Evolutionary conservation across 2,113 vertebrate species (phyloP), one percentile per base, ranked within the genome.

Genomic region (Hemibates koningsi): DNA sequence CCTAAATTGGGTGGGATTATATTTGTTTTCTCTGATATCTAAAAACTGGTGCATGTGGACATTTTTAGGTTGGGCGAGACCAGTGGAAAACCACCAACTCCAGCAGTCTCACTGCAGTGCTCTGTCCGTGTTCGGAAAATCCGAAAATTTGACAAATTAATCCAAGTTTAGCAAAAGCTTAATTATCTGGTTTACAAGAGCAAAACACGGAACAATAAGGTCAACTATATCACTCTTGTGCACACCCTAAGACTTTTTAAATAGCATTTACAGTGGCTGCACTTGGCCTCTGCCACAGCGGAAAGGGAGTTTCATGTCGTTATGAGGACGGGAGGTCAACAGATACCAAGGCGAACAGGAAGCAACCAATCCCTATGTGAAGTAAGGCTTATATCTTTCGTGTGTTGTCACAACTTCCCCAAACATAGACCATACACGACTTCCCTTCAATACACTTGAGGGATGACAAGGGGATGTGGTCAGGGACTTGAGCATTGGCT

Each of bases 261-360:
- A 48, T 43, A 4, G 50, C 53, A 38, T n/a, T 78, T 41, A 21
- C 50, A n/a, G 52, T 57, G 73, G 32, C 27, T 80, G 80, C 71
- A 45, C 81, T 78, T 82, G 17, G 38, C 61, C 0, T 80, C 59
- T 48, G 52, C 83, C 83, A 21, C 80, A 81, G 81, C n/a, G 32
- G 85, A 82, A 84, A 91, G 29, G 80, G 87, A 92, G 90, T 81
- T 63, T 38, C 14, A 52, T 89, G 88, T 83, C 83, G 2, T 32
- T 59, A 24, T 6, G 12, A 54, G 41, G n/a, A 17, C 3, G 19
- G n/a, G 34, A 34, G 71, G 48, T 80, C 79, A 68, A 21, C 73
- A 78, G 84, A 92, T 81, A 86, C 59, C 54, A n/a, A 10, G 19
- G 86, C 59, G 19, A 63, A 89, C 93, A 93, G 93, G 92, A 94